Percentiles rank a stretch among this genome's conserved stretches.
These are phyloP conservation scores for Brachionus asplanchnoidis DNA, from an alignment of 1,140 invertebrate genomes.

Conservation along the genomic window DNA sequence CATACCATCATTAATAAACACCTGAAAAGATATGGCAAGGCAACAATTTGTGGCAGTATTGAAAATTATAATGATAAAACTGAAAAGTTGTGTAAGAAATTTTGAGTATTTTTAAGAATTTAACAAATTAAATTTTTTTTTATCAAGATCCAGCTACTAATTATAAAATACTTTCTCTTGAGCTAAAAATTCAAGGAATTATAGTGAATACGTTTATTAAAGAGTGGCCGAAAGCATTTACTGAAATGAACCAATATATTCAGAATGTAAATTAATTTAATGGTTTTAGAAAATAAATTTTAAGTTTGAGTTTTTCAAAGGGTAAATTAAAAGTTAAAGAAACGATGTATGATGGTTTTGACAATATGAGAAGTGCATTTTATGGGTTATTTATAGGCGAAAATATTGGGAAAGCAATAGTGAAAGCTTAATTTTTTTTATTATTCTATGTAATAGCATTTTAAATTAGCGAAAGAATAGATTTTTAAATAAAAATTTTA, in stretches of 20 bases:
- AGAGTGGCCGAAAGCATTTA: constrained; percentile 60
- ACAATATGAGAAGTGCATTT: constrained; percentile 63
- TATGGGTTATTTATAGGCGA: constrained; percentile 62
- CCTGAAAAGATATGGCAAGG: constrained; percentile 44
- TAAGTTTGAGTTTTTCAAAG: constrained; percentile 41
- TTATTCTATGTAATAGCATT: too few species aligned
- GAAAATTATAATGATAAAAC: constrained; percentile 44
- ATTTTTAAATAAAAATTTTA: too few species aligned
- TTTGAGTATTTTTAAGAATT: neutral
- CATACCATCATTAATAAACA: constrained; percentile 41
- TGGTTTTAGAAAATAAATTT: neutral
- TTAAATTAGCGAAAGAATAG: too few species aligned
- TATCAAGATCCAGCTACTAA: constrained; percentile 17
- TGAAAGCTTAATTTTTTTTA: constrained; percentile 52
- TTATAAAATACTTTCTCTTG: neutral
- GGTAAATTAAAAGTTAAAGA: constrained; percentile 63
- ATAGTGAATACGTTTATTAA: constrained; percentile 44
- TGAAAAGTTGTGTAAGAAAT: neutral
- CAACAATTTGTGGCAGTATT: constrained; percentile 45
- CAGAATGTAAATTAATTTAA: constrained; percentile 54
- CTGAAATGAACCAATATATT: constrained; percentile 62
- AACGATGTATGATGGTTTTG: constrained; percentile 63
- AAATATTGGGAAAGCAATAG: constrained; percentile 64
- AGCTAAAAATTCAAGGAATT: constrained; percentile 42
- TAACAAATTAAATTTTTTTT: neutral